Conservation (phyloP, 2,113 vertebrate species). For the Piprites chloris region DNA sequence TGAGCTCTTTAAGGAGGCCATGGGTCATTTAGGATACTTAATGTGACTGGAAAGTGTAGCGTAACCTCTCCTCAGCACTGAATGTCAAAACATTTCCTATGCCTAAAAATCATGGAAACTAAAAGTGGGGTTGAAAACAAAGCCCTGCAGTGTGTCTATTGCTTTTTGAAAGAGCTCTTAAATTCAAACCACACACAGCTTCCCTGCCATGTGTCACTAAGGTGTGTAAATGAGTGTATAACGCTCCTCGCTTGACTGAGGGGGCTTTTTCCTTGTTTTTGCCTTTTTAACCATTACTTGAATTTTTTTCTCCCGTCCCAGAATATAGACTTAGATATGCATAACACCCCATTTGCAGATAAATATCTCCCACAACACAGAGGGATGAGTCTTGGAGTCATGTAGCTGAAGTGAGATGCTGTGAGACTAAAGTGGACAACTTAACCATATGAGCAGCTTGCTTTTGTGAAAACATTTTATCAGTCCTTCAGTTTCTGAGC, state of each 20-base stretch:
- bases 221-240: background rate
- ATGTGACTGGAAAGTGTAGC: background rate
- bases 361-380: background rate
- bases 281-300: background rate
- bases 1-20: background rate
- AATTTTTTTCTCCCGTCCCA: background rate
- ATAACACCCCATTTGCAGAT: background rate
- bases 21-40: background rate
- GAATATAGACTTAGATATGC: background rate
- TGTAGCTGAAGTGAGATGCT: background rate
- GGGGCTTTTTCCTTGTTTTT: background rate
- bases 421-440: background rate
- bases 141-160: background rate
- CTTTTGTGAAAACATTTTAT: background rate
- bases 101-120: background rate
- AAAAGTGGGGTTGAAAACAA: background rate
- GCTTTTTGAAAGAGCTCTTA: background rate
- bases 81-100: background rate
- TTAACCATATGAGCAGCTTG: background rate
- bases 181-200: background rate
- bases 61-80: background rate
- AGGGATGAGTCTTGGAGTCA: fast-evolving
- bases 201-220: background rate
- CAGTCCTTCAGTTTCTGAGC: background rate
- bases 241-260: background rate